A percentile compares a stretch with the other conserved stretches of the same genome.
Evolutionary conservation across 2,113 vertebrate species (phyloP).

Genomic region (Desmodus rotundus): DNA sequence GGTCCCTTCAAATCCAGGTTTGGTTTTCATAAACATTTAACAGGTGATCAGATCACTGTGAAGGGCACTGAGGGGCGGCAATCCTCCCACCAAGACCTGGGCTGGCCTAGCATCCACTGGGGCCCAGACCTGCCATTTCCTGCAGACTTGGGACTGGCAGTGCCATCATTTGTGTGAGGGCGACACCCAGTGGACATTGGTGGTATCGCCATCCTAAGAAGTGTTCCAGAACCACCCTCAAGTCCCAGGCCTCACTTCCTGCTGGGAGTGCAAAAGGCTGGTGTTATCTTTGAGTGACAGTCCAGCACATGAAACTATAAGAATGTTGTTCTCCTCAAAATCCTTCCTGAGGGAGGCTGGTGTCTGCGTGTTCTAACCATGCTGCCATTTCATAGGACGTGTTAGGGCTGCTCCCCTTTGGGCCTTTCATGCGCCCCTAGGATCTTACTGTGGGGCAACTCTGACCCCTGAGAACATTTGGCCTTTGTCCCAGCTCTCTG

Average conservation of each 20-base stretch:
- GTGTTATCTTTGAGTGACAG: not conserved
- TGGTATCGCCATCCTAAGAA: not conserved
- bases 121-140: not conserved
- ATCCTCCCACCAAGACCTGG: fast-evolving
- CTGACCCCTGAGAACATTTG: not conserved
- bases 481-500: not conserved
- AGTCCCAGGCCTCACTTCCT: not conserved
- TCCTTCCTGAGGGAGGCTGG: not conserved
- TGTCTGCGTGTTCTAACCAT: not conserved
- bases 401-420: not conserved
- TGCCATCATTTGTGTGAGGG: not conserved
- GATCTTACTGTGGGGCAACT: not conserved
- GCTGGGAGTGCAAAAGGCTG: not conserved
- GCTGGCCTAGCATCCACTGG: not conserved
- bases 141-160: fast-evolving
- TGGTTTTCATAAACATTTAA: not conserved
- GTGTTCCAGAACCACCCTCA: not conserved
- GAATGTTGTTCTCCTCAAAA: not conserved
- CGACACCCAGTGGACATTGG: not conserved
- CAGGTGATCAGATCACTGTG: not conserved
- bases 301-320: fast-evolving
- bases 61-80: not conserved
- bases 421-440: not conserved
- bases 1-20: not conserved
- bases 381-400: not conserved